phyloP scores from a whole-genome alignment of 2,888 invertebrate species.

The Exocentrus adspersus region DNA sequence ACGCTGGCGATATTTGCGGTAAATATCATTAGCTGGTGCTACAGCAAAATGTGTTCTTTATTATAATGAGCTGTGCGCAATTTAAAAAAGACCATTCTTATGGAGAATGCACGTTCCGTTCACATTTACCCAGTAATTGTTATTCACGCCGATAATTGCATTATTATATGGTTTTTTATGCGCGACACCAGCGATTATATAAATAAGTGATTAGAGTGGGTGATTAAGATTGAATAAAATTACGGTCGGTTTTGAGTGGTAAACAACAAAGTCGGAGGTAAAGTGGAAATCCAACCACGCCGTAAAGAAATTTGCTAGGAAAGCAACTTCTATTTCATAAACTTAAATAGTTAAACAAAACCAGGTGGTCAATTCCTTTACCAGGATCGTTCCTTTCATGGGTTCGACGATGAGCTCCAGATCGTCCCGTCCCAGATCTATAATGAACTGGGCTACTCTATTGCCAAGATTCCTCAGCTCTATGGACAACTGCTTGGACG shows the following conservation, averaged over 20 bases:
- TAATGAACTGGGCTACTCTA: slow-evolving; percentile 59
- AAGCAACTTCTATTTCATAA: too few species aligned
- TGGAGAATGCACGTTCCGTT: slow-evolving; percentile 12
- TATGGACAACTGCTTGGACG: slow-evolving; percentile 58
- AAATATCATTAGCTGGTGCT: not conserved
- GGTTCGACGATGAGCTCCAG: slow-evolving; percentile 61
- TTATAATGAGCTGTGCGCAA: not conserved
- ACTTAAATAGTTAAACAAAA: too few species aligned
- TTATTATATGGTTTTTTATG: slow-evolving; percentile 29
- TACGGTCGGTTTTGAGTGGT: not conserved
- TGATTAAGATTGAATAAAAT: slow-evolving; percentile 18
- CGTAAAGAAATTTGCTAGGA: not conserved
- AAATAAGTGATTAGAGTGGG: slow-evolving; percentile 36
- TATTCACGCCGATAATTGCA: slow-evolving; percentile 23
- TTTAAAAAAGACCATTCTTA: slow-evolving; percentile 10
- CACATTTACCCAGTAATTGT: slow-evolving; percentile 10
- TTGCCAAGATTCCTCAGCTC: slow-evolving; percentile 59
- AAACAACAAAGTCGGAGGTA: not conserved
- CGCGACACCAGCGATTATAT: slow-evolving; percentile 31
- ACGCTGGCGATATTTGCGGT: too few species aligned
- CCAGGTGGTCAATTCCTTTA: too few species aligned
- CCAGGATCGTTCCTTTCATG: slow-evolving; percentile 57
- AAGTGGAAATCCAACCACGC: not conserved
- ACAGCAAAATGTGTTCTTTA: not conserved
- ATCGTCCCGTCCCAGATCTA: slow-evolving; percentile 62